Evolutionary conservation across 2,113 vertebrate genomes (phyloP), one percentile per base, ranked within the genome.

Genomic region (Vimba vimba): DNA sequence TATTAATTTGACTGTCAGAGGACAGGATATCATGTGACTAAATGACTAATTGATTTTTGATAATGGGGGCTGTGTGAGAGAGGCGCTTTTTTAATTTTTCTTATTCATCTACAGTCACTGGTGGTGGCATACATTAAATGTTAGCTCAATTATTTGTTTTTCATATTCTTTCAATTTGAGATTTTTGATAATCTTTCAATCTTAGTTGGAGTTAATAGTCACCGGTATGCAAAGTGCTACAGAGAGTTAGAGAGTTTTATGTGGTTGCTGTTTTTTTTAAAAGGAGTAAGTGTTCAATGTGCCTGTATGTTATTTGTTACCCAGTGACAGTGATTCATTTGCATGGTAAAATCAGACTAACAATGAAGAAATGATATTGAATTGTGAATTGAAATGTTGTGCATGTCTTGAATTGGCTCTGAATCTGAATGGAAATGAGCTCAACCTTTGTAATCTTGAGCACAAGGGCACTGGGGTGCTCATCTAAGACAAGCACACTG

Each of bases 41-140:
- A 87, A 73, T 59, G 47, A 79, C 86, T 83, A 85, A 87, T 88
- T 64, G 81, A 78, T 84, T 87, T 73, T n/a, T 75, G 77, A 83
- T 88, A 69, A 83, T 75, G 27, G 78, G 77, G 36, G 45, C 52
- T 75, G 68, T 43, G 43, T 27, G 77, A 79, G 36, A 62, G 11
- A 4, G 12, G 8, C 21, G 5, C 9, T 21, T n/a, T 79, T 79
- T 77, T 33, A 55, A 55, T 25, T 64, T 9, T 3, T 7, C 23
- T 27, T 62, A 5, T 6, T 45, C 1, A 64, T 80, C 21, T 78
- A 8, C 23, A 64, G 36, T 39, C 11, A 77, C 27, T 55, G 75
- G 27, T 55, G 75, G 27, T 57, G 75, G 39, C 43, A 39, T 15
- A 15, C 43, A 25, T 47, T 74, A 25, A 74, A 74, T 74, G 43